These are phyloP conservation scores for Apodemus sylvaticus DNA, from an alignment of 2,113 vertebrate species.

Conservation along the genomic window DNA sequence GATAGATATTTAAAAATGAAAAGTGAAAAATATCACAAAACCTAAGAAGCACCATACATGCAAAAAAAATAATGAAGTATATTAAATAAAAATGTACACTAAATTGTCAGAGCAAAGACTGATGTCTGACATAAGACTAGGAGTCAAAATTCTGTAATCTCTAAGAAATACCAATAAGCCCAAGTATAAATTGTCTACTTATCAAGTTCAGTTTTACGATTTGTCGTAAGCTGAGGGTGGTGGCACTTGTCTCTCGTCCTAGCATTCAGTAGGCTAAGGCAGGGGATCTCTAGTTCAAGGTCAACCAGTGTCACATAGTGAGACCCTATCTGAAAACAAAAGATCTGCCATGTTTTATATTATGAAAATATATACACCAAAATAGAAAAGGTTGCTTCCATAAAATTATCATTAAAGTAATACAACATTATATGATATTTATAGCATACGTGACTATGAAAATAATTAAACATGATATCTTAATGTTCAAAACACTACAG, in stretches of 20 bases:
- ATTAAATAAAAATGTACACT: not conserved
- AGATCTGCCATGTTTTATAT: not conserved
- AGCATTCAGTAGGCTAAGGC: not conserved
- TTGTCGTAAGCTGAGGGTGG: no score
- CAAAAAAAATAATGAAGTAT: not conserved
- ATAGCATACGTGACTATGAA: not conserved
- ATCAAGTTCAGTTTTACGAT: not conserved
- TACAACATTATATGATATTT: not conserved
- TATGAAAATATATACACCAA: not conserved
- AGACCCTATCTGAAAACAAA: not conserved
- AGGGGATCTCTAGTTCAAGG: not conserved
- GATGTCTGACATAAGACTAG: not conserved
- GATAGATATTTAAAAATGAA: not conserved
- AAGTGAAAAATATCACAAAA: not conserved
- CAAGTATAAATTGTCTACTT: not conserved
- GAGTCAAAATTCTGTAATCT: not conserved
- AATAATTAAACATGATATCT: not conserved
- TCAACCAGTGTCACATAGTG: not conserved
- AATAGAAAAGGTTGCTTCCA: not conserved
- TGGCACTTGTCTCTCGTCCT: not conserved
- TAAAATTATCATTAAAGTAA: not conserved
- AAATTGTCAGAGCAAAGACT: not conserved
- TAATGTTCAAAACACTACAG: not conserved
- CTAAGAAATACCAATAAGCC: not conserved
- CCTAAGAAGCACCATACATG: not conserved